Base-by-base conservation (phyloP, 2,797 vertebrate species). In the Coccyzus lansbergi region DNA sequence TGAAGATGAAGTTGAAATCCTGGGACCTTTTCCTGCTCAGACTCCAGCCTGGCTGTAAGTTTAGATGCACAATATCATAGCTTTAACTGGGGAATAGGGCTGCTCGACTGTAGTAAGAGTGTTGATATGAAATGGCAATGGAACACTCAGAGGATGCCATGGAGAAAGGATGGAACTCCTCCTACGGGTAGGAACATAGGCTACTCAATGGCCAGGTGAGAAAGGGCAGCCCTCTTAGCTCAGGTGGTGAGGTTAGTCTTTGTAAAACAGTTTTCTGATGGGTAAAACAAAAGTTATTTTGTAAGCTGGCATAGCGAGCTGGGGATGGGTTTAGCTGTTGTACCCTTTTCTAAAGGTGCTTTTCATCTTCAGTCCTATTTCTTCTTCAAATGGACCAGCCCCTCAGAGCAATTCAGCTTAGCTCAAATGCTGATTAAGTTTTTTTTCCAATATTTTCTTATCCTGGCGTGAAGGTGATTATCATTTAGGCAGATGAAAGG, bases 31-130 rank as follows among this genome's bases (percentile, higher is more conserved):
- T 90, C 98, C 98, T 69, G 98, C 98, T 71, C 98, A 98, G 94
- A 98, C 98, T 31, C 98, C 98, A 49, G 97, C 98, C 72, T 99
- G 98, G 98, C 96, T 99, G 98, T 99, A 97, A 99, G 98, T 98
- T 89, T 59, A 78, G 92, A 59, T 70, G 88, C 36, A 53, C 3
- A 0, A 12, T 82, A 86, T 82, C 33, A 42, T 65, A 17, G 82
- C 33, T 69, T 48, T 72, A 28, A 22, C 28, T 15, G 40, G 83
- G 70, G 75, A 62, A 34, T 3, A 44, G 76, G 51, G 31, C 42
- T 62, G 52, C 60, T 95, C 44, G 38, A 59, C 65, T 69, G 28
- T 0, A 31, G 4, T 52, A 60, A 15, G 71, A 15, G 20, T 5
- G 2, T 15, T 48, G 63, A 4, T 33, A 2, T 0, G 15, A 16